These are phyloP conservation scores for Idaea dimidiata DNA, from an alignment of 2,888 invertebrate genomes.

Conservation along the genomic window DNA sequence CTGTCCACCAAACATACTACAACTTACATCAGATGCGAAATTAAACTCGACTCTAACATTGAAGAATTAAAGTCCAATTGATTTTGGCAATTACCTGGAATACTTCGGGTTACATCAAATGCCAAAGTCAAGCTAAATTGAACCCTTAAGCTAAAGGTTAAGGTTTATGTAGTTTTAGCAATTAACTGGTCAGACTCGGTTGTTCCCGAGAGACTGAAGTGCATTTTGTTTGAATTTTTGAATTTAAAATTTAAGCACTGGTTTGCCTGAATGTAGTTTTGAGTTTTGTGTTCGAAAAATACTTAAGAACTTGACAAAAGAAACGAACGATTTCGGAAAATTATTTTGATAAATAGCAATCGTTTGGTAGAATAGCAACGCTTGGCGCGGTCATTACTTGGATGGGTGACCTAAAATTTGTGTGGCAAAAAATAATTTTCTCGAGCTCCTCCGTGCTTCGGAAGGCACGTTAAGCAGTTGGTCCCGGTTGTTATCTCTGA, in stretches of 20 bases:
- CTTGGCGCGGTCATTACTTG: no score
- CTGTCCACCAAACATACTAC: not conserved
- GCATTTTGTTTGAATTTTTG: conserved; percentile 3
- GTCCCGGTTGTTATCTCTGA: no score
- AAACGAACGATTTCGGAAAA: no score
- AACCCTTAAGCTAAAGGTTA: not conserved
- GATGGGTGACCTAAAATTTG: no score
- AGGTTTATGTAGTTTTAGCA: conserved; percentile 5
- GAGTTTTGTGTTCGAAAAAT: not conserved
- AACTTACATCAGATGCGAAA: not conserved
- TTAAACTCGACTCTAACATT: not conserved
- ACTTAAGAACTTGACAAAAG: not conserved
- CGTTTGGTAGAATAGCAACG: no score
- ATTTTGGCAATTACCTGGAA: not conserved
- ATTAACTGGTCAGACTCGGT: conserved; percentile 7
- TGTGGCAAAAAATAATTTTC: no score
- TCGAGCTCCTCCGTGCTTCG: no score
- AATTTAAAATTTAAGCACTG: not conserved
- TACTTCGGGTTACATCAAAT: not conserved
- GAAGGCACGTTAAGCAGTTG: no score
- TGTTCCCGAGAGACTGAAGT: conserved; percentile 6
- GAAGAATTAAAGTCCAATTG: not conserved
- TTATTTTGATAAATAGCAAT: no score
- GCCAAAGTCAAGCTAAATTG: conserved; percentile 1
- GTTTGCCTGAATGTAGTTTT: not conserved